Evolutionary conservation across 2,113 vertebrate genomes (phyloP).

Genomic region (Antechinus stuartii): DNA sequence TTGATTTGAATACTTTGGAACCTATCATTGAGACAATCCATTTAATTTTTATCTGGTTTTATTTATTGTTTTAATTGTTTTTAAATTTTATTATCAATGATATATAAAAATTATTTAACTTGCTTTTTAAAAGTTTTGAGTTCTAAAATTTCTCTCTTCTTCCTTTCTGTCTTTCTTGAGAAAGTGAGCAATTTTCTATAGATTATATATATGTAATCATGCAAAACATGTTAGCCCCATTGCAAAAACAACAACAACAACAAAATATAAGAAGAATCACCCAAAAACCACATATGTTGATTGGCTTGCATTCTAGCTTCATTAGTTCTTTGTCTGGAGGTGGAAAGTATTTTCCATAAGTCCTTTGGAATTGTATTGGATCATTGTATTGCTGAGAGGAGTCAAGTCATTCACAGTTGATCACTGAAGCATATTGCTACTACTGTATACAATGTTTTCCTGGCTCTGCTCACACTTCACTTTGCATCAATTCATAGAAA

Average conservation of each 20-base stretch:
- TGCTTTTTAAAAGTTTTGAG: too few relatives aligned
- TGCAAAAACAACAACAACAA: not conserved
- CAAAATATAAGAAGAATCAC: not conserved
- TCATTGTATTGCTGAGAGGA: not conserved
- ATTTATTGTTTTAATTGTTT: not conserved
- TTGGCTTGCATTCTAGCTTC: not conserved
- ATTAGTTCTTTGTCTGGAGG: not conserved
- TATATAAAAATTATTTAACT: not conserved
- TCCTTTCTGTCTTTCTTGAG: too few relatives aligned
- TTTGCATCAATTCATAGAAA: too few relatives aligned
- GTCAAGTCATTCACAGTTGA: too few relatives aligned
- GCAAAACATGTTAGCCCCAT: not conserved
- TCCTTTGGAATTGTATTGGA: not conserved
- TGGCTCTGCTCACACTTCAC: too few relatives aligned
- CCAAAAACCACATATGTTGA: not conserved
- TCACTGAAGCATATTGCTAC: too few relatives aligned
- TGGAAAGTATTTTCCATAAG: not conserved
- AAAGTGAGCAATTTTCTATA: too few relatives aligned
- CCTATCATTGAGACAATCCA: not conserved
- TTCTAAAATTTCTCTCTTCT: too few relatives aligned
- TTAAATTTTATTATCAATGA: not conserved
- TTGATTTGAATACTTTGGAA: not conserved
- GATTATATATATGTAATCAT: too few relatives aligned
- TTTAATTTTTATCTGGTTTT: not conserved
- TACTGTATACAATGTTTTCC: too few relatives aligned